A percentile compares a stretch with the other conserved stretches of the same genome.
These are phyloP conservation scores for Actinopyga echinites DNA, from an alignment of 53 echinoderm and acorn worm genomes.

Conservation along the genomic window DNA sequence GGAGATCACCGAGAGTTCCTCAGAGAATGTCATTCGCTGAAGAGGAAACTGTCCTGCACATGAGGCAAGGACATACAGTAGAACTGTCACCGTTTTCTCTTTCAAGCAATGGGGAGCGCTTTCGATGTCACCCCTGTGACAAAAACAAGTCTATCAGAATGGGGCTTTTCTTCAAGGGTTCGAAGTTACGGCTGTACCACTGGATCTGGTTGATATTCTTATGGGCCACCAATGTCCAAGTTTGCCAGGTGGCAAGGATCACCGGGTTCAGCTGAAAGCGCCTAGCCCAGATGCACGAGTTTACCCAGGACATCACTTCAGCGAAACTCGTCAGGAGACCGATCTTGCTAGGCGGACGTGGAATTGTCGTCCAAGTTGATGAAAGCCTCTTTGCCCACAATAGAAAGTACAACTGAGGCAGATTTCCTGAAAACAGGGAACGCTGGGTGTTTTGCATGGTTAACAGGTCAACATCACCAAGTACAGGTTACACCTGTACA, in stretches of 20 bases:
- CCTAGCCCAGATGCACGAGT: background rate
- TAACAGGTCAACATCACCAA: background rate
- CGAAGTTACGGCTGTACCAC: background rate
- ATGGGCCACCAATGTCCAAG: background rate
- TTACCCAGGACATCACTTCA: background rate
- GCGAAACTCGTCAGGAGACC: background rate
- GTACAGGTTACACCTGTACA: background rate
- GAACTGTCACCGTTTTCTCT: too few species aligned
- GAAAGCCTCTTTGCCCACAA: slow-evolving; percentile 4
- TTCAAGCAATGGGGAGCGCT: background rate
- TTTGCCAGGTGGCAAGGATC: background rate
- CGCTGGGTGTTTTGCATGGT: slow-evolving; percentile 4
- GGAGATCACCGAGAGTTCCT: background rate
- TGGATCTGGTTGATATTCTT: background rate
- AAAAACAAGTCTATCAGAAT: background rate
- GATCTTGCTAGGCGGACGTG: background rate
- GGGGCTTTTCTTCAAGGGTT: background rate
- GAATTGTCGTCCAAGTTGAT: background rate
- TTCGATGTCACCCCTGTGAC: background rate
- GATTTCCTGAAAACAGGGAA: background rate
- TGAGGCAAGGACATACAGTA: background rate
- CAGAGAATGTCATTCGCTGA: background rate
- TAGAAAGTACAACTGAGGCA: background rate
- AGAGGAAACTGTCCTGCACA: background rate
- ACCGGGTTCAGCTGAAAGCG: background rate